Conservation (phyloP, 2,888 invertebrate species). For the Plutella xylostella region DNA sequence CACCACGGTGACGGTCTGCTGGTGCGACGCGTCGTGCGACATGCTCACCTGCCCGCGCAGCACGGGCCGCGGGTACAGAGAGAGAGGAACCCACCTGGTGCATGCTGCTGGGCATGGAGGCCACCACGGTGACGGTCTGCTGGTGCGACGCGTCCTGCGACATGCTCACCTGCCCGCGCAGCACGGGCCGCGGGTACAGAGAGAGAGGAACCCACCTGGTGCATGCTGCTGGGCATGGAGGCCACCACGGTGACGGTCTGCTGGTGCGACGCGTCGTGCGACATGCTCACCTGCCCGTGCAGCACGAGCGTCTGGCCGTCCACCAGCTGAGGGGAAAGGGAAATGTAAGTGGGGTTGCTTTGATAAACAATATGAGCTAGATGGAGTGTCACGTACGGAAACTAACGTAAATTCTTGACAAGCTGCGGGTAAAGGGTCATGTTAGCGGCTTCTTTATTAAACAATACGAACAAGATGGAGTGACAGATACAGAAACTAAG, state of each 20-base stretch:
- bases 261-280: constrained; percentile 62
- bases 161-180: constrained; percentile 44
- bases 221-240: constrained; percentile 59
- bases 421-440: no score
- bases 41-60: no score
- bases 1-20: constrained; percentile 61
- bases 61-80: no score
- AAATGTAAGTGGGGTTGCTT: background rate
- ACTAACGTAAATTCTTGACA: no score
- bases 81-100: constrained; percentile 60
- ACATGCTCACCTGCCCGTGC: constrained; percentile 37
- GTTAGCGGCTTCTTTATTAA: no score
- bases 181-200: background rate
- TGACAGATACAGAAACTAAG: no score
- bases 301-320: constrained; percentile 53
- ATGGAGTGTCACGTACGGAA: no score
- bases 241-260: constrained; percentile 63
- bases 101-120: constrained; percentile 59
- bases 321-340: constrained; percentile 32
- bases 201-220: constrained; percentile 59
- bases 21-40: no score
- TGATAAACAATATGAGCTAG: background rate
- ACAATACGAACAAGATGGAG: no score
- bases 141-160: constrained; percentile 62
- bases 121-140: constrained; percentile 61